Conservation (phyloP, 2,797 vertebrate species). For the Sebastiscus albofasciatus region DNA sequence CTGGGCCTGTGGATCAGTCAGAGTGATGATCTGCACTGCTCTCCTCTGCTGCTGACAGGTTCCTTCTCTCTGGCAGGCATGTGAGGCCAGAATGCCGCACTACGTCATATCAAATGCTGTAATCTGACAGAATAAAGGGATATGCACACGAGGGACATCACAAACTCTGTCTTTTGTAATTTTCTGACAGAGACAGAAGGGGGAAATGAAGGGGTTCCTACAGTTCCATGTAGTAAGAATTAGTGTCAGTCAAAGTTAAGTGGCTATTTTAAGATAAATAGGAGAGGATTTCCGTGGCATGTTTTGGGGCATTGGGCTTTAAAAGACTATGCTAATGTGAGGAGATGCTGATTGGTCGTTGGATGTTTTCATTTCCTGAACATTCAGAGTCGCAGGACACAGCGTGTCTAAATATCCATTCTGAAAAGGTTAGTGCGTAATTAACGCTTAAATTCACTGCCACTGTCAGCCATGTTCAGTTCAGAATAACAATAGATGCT, state of each 20-base stretch:
- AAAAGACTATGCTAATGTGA: constrained; percentile 78
- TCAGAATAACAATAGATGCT: constrained; percentile 69
- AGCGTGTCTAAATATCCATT: constrained; percentile 77
- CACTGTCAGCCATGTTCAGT: constrained; percentile 73
- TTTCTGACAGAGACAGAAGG: constrained; percentile 85
- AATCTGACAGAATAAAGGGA: constrained; percentile 94
- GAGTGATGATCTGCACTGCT: constrained; percentile 93
- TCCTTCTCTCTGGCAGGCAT: constrained; percentile 90
- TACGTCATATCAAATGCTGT: constrained; percentile 95
- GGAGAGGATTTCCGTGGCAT: constrained; percentile 78
- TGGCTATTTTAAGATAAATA: constrained; percentile 88
- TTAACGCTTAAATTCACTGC: constrained; percentile 79
- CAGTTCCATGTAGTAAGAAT: constrained; percentile 95
- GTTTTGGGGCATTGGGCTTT: constrained; percentile 73
- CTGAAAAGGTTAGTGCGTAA: constrained; percentile 82
- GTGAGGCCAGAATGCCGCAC: constrained; percentile 88
- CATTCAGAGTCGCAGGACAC: constrained; percentile 66
- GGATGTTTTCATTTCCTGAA: constrained; percentile 79
- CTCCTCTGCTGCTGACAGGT: constrained; percentile 92
- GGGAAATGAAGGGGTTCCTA: constrained; percentile 90
- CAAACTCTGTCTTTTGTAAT: constrained; percentile 98
- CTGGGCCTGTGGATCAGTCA: constrained; percentile 92
- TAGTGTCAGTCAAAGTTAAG: constrained; percentile 98
- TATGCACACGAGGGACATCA: constrained; percentile 87
- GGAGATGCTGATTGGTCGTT: constrained; percentile 75